These are phyloP conservation scores for Genyomyrus donnyi DNA, from an alignment of 2,113 vertebrate species.

Conservation along the genomic window DNA sequence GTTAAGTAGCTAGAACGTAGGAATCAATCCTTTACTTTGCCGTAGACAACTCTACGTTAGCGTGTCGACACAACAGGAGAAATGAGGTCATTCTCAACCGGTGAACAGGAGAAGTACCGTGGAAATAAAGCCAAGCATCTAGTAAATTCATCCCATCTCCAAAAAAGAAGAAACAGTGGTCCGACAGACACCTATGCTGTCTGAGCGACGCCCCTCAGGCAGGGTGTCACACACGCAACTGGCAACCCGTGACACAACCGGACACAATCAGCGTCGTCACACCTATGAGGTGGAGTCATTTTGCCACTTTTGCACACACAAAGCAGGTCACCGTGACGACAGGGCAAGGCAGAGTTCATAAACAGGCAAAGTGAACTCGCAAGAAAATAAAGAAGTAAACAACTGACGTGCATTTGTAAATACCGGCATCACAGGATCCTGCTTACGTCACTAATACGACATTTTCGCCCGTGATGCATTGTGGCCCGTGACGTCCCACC, in stretches of 20 bases:
- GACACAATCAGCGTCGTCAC: background rate
- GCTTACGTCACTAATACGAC: background rate
- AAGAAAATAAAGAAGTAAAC: background rate
- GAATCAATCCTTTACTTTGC: conserved; percentile 48
- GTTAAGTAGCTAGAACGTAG: conserved; percentile 32
- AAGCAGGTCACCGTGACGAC: background rate
- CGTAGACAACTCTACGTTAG: conserved; percentile 47
- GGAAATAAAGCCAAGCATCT: background rate
- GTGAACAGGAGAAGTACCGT: conserved; percentile 1
- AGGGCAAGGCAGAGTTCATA: background rate
- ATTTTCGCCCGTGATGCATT: background rate
- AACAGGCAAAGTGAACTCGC: conserved; percentile 2
- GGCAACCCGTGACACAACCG: background rate
- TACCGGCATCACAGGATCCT: background rate
- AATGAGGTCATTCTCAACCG: conserved; percentile 25
- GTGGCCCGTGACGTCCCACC: background rate
- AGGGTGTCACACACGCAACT: background rate
- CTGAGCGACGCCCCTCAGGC: background rate
- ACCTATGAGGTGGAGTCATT: conserved; percentile 11
- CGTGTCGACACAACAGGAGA: conserved; percentile 22
- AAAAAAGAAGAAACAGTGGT: background rate
- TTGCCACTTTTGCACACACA: background rate
- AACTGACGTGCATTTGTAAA: conserved; percentile 1
- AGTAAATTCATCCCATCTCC: background rate
- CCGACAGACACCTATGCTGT: background rate